Evolutionary conservation across 2,113 vertebrate genomes (phyloP).

Genomic region (Ardeotis arabs): DNA sequence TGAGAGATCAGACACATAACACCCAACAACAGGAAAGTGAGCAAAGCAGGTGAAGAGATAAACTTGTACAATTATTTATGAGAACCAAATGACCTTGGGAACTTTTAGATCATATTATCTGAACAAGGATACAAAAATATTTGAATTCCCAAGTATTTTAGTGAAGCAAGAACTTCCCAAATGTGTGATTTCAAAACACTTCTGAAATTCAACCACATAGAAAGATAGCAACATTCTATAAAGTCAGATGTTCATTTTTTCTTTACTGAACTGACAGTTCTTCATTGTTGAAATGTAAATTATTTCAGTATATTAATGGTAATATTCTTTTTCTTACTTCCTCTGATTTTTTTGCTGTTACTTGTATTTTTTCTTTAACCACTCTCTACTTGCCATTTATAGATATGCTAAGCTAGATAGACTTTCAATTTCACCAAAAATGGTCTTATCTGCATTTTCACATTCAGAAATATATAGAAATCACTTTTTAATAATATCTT

Average conservation of each 20-base stretch:
- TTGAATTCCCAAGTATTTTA: not conserved
- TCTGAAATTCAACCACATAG: not conserved
- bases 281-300: not conserved
- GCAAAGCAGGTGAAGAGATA: fast-evolving
- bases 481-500: not conserved
- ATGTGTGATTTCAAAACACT: not conserved
- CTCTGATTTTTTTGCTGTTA: not conserved
- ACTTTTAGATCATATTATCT: not conserved
- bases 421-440: not conserved
- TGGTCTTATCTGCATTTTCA: not conserved
- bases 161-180: not conserved
- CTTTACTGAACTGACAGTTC: not conserved
- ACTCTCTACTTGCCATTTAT: not conserved
- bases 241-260: not conserved
- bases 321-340: not conserved
- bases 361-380: not conserved
- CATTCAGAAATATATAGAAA: not conserved
- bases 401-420: not conserved
- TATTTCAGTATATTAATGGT: not conserved
- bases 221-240: not conserved
- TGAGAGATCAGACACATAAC: not conserved
- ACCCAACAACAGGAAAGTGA: not conserved
- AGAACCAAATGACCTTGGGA: not conserved
- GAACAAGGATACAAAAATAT: not conserved
- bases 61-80: not conserved